Conservation (phyloP, 2,797 vertebrate genomes). For the Odontamblyopus rebecca region DNA sequence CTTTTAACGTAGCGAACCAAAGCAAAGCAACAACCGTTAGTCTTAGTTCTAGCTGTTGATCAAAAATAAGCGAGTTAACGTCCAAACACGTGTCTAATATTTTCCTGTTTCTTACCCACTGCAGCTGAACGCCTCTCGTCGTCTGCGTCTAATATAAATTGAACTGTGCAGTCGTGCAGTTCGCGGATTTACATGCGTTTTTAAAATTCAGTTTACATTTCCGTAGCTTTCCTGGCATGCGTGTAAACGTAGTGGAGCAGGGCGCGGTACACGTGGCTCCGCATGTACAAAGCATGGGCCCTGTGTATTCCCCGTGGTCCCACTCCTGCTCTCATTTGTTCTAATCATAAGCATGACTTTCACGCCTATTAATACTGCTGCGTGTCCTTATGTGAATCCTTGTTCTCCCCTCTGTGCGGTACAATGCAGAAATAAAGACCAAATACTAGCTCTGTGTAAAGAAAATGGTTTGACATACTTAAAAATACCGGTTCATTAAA, state of each 20-base stretch:
- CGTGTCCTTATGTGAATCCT: constrained; percentile 34
- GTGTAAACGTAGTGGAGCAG: constrained; percentile 9
- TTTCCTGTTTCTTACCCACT: no score
- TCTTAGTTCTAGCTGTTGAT: no score
- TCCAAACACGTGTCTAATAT: no score
- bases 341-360: constrained; percentile 62
- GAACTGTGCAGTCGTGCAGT: no score
- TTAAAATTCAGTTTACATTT: no score
- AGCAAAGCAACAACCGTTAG: no score
- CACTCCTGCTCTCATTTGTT: constrained; percentile 55
- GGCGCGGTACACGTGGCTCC: constrained; percentile 51
- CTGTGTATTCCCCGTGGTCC: constrained; percentile 32
- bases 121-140: no score
- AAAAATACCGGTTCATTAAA: background rate
- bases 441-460: constrained; percentile 39
- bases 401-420: constrained; percentile 40
- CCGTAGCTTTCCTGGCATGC: no score
- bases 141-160: no score
- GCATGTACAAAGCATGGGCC: constrained; percentile 46
- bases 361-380: constrained; percentile 49
- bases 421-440: constrained; percentile 44
- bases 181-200: no score
- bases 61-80: no score
- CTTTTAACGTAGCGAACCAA: no score
- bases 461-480: background rate